Evolutionary conservation across 2,113 vertebrate species (phyloP).

Genomic region (Albula glossodonta): DNA sequence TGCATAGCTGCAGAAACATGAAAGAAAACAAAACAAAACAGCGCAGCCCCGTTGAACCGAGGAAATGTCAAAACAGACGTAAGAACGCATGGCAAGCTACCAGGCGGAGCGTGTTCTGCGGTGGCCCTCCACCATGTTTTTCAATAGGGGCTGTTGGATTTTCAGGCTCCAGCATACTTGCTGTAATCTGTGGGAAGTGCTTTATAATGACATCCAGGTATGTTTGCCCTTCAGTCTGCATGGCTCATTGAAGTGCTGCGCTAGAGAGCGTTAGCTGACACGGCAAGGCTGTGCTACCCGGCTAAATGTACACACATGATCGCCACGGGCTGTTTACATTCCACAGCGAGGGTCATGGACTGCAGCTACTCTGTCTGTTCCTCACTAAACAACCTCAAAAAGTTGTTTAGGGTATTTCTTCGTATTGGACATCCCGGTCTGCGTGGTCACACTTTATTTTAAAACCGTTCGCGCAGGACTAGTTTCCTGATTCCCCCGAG

Average conservation of each 20-base stretch:
- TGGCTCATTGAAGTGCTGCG: not conserved
- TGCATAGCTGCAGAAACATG: not conserved
- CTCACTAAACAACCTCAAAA: not conserved
- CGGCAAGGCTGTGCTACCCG: not conserved
- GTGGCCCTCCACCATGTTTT: not conserved
- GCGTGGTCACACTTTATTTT: not conserved
- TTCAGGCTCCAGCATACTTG: not conserved
- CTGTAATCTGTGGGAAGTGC: not conserved
- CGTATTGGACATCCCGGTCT: not conserved
- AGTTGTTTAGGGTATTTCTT: not conserved
- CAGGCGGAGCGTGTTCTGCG: not conserved
- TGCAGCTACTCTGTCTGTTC: not conserved
- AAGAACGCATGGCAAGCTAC: not conserved
- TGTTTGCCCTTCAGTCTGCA: conserved; percentile 6
- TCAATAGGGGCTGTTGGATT: not conserved
- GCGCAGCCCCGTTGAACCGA: not conserved
- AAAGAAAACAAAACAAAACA: not conserved
- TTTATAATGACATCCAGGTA: not conserved
- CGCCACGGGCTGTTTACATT: conserved; percentile 3
- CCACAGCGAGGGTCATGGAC: not conserved
- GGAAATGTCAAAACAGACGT: not conserved
- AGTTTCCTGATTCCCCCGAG: not conserved
- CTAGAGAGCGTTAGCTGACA: not conserved
- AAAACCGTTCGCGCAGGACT: not conserved
- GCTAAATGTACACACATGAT: not conserved